phyloP scores from a whole-genome alignment of 1,140 invertebrate genomes.

The Alviniconcha marisindica region DNA sequence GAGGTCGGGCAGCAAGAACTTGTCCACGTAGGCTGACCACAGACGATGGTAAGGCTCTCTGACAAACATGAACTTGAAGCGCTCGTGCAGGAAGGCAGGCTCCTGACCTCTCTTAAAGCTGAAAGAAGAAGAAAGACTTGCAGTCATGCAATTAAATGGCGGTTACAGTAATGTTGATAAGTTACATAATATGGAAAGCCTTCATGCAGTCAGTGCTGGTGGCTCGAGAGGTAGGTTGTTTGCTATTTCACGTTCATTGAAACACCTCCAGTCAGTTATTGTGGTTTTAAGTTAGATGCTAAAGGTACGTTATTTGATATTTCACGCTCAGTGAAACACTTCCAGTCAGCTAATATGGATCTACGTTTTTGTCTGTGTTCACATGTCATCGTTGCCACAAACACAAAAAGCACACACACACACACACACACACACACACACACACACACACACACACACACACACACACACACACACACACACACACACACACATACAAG shows the following conservation, averaged over 20 bases:
- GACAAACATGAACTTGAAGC: constrained; percentile 46
- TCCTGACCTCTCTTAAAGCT: not conserved
- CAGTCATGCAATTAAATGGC: not conserved
- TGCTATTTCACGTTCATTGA: not conserved
- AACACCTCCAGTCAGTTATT: not conserved
- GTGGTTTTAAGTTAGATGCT: not conserved
- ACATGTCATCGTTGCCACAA: too few relatives aligned
- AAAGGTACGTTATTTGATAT: too few relatives aligned
- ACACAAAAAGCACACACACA: too few relatives aligned
- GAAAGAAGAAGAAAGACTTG: not conserved
- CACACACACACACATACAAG: too few relatives aligned
- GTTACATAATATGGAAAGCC: not conserved
- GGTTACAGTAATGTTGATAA: not conserved
- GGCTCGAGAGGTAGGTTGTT: not conserved
- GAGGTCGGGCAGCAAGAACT: constrained; percentile 37
- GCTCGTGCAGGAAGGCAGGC: not conserved
- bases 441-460: too few relatives aligned
- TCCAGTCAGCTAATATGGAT: too few relatives aligned
- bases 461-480: too few relatives aligned
- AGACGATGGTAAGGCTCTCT: too few relatives aligned
- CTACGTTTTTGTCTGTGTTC: too few relatives aligned
- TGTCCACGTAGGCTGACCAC: too few relatives aligned
- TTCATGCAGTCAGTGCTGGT: not conserved
- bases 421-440: too few relatives aligned
- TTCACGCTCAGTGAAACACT: too few relatives aligned